A percentile compares a stretch with the other conserved stretches of the same genome.
Evolutionary conservation across 2,888 invertebrate species (phyloP).

Genomic region (Drosophila limbata): DNA sequence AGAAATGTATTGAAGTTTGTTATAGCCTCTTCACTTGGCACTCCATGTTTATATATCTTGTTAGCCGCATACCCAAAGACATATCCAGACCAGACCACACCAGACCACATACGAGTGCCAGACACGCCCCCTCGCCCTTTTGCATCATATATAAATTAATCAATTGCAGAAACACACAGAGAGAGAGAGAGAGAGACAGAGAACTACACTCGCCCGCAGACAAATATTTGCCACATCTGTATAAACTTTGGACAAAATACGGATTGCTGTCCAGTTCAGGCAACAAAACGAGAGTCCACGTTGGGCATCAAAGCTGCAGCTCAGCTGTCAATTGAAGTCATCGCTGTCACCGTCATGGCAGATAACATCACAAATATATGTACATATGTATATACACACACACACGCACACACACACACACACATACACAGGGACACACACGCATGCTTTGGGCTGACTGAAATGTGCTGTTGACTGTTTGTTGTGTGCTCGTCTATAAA

Average conservation of each 20-base stretch:
- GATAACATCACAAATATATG: slow-evolving; percentile 56
- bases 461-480: slow-evolving; percentile 56
- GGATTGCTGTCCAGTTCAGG: slow-evolving; percentile 36
- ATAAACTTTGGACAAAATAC: slow-evolving; percentile 53
- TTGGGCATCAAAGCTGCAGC: slow-evolving; percentile 61
- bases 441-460: slow-evolving; percentile 40
- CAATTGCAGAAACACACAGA: slow-evolving; percentile 62
- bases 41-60: slow-evolving; percentile 56
- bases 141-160: slow-evolving; percentile 69
- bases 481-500: slow-evolving; percentile 78
- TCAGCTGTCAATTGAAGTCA: slow-evolving; percentile 71
- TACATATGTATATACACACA: slow-evolving; percentile 13
- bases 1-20: slow-evolving; percentile 35
- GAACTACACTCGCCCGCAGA: slow-evolving; percentile 37
- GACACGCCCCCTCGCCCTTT: slow-evolving; percentile 24
- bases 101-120: slow-evolving; percentile 16
- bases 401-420: slow-evolving; percentile 12
- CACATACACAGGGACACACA: neutral
- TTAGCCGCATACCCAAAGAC: slow-evolving; percentile 43
- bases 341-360: slow-evolving; percentile 62
- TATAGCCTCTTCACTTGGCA: slow-evolving; percentile 42
- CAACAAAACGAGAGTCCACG: slow-evolving; percentile 36
- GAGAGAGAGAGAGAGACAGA: slow-evolving; percentile 4
- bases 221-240: slow-evolving; percentile 65
- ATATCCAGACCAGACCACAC: too few species aligned